Evolutionary conservation across 2,113 vertebrate genomes (phyloP), one percentile per base, ranked within the genome.

Genomic region (Oncorhynchus gorbuscha): DNA sequence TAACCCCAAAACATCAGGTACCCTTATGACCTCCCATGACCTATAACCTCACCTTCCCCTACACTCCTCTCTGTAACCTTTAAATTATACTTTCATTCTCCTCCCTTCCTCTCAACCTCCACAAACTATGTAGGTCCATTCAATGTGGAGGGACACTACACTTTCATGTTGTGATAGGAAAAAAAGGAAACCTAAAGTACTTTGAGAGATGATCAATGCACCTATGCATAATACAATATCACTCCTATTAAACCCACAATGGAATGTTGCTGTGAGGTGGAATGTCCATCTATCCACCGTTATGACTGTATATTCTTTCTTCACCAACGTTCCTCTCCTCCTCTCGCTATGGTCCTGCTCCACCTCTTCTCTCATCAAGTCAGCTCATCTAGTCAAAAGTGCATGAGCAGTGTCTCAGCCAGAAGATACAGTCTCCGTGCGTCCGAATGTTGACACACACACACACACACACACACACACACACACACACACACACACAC

Each of bases 1-100:
- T 83, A 62, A 62, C 59, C 76, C 78, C 55, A 68, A 69, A 81
- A 81, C 79, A 77, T 64, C 75, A 26, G 80, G 69, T 18, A 22
- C 69, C 73, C 71, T 6, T 1, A 71, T 65, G 76, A 84, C 71
- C 83, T 76, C 64, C 32, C 75, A 61, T n/a, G 55, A 55, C 68
- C 26, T 24, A 59, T 62, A 12, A 8, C 45, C 45, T 71, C 16
- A 12, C n/a, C 18, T 35, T 49, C 24, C 26, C 16, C 24, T 26
- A 16, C 71, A 28, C 22, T 26, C n/a, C 72, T 48, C 72, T 62
- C 59, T 58, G 13, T 58, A 22, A 62, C 59, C 13, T 20, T 58
- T 62, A 2, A 39, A 39, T 39, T 39, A 2, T 9, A 39, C 39
- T 39, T 39, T 39, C 8, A 9, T 39, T 39, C 8, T 39, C 39